These are phyloP conservation scores for Planiliza haematocheilus DNA, from an alignment of 2,113 vertebrate species.

Conservation along the genomic window DNA sequence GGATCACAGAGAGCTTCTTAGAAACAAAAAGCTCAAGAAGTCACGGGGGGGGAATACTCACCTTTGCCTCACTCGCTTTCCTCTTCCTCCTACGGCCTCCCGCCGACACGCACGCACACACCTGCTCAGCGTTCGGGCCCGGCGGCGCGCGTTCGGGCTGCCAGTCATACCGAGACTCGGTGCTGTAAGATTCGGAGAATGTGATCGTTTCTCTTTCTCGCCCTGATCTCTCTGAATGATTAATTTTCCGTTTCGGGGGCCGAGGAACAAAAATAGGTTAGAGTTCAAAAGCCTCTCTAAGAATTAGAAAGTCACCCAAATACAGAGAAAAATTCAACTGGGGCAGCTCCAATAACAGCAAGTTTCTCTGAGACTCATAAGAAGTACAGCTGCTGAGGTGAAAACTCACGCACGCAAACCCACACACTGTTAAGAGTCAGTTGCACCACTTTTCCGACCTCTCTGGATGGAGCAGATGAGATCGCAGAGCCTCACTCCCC, in stretches of 20 bases:
- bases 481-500: constrained; percentile 7
- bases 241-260: constrained; percentile 62
- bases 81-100: constrained; percentile 25
- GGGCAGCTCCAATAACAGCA: constrained; percentile 30
- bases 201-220: constrained; percentile 54
- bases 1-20: constrained; percentile 69
- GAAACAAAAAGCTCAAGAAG: constrained; percentile 58
- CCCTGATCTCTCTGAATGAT: constrained; percentile 71
- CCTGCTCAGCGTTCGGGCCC: neutral
- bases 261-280: constrained; percentile 44
- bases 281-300: constrained; percentile 77
- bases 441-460: constrained; percentile 71
- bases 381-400: neutral
- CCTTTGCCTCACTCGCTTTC: constrained; percentile 36
- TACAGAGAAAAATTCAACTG: constrained; percentile 59
- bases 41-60: constrained; percentile 50
- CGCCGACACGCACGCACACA: constrained; percentile 32
- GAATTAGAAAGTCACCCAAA: constrained; percentile 58
- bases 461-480: constrained; percentile 40
- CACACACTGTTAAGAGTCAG: constrained; percentile 54
- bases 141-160: neutral
- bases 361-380: constrained; percentile 24
- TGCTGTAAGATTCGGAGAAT: constrained; percentile 72
- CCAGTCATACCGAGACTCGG: constrained; percentile 76
- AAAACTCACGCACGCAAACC: constrained; percentile 30